A percentile compares a stretch with the other conserved stretches of the same genome.
These are phyloP conservation scores for Drosophila bunnanda DNA, from an alignment of 2,888 invertebrate species.

Conservation along the genomic window DNA sequence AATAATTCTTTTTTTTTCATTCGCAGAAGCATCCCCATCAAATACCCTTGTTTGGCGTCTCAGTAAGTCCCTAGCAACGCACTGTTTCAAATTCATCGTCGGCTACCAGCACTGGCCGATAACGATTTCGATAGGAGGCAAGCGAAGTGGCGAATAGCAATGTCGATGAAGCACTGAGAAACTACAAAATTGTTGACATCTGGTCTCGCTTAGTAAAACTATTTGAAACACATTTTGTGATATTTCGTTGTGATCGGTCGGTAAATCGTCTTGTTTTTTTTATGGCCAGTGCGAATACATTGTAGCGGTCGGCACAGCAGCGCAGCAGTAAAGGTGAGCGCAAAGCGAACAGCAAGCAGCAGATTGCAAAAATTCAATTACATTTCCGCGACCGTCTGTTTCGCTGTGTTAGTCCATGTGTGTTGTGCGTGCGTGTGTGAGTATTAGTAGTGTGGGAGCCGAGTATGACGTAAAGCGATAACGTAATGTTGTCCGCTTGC, in stretches of 20 bases:
- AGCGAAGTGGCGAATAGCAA: slow-evolving; percentile 66
- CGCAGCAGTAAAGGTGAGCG: slow-evolving; percentile 60
- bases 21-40: too few relatives aligned
- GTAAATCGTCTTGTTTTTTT: slow-evolving; percentile 49
- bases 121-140: slow-evolving; percentile 3
- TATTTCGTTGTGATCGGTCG: slow-evolving; percentile 73
- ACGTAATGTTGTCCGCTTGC: slow-evolving; percentile 36
- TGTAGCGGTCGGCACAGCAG: slow-evolving; percentile 50
- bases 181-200: slow-evolving; percentile 72
- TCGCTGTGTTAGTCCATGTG: slow-evolving; percentile 42
- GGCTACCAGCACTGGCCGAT: slow-evolving; percentile 20
- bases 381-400: slow-evolving; percentile 73
- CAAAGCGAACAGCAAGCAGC: slow-evolving; percentile 13
- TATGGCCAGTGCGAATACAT: slow-evolving; percentile 69
- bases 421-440: slow-evolving; percentile 18
- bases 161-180: slow-evolving; percentile 72
- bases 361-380: slow-evolving; percentile 62
- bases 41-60: too few relatives aligned
- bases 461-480: slow-evolving; percentile 72
- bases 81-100: slow-evolving; percentile 50
- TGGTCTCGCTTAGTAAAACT: slow-evolving; percentile 59
- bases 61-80: neutral
- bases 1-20: too few relatives aligned
- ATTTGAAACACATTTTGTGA: slow-evolving; percentile 69
- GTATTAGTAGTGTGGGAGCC: slow-evolving; percentile 40